Evolutionary conservation across 2,113 vertebrate genomes (phyloP).

Genomic region (Pycnonotus jocosus): DNA sequence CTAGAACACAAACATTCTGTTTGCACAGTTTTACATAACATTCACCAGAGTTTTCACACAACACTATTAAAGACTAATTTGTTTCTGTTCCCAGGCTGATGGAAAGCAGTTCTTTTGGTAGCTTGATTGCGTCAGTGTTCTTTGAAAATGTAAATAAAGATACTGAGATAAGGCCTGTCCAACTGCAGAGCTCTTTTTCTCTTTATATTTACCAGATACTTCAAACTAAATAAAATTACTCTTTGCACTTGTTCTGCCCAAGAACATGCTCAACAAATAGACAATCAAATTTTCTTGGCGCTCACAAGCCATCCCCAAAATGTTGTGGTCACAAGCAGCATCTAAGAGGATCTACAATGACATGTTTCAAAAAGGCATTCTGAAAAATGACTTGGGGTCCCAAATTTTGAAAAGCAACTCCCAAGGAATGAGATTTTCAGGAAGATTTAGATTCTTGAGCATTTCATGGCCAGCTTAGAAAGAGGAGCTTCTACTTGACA

Average conservation of each 20-base stretch:
- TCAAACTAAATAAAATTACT: slow-evolving; percentile 58
- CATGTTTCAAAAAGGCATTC: background rate
- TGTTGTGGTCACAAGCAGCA: background rate
- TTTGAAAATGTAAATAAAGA: slow-evolving; percentile 65
- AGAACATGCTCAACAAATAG: background rate
- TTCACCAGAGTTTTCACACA: slow-evolving; percentile 55
- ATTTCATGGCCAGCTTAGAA: background rate
- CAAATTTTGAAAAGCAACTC: background rate
- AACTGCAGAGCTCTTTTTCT: slow-evolving; percentile 16
- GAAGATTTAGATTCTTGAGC: background rate
- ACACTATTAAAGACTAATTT: slow-evolving; percentile 49
- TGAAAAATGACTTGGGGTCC: background rate
- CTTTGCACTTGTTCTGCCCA: background rate
- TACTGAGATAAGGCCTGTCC: slow-evolving; percentile 53
- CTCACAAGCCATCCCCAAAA: background rate
- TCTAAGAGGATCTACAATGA: background rate
- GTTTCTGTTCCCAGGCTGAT: slow-evolving; percentile 52
- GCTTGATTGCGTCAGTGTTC: slow-evolving; percentile 48
- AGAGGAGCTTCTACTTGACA: background rate
- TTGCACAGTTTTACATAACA: slow-evolving; percentile 60
- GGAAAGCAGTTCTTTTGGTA: slow-evolving; percentile 53
- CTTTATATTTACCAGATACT: slow-evolving; percentile 49
- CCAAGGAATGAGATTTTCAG: background rate
- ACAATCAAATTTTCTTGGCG: background rate
- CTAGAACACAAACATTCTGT: slow-evolving; percentile 56